phyloP scores from a whole-genome alignment of 2,797 vertebrate genomes.

The Anguilla anguilla region DNA sequence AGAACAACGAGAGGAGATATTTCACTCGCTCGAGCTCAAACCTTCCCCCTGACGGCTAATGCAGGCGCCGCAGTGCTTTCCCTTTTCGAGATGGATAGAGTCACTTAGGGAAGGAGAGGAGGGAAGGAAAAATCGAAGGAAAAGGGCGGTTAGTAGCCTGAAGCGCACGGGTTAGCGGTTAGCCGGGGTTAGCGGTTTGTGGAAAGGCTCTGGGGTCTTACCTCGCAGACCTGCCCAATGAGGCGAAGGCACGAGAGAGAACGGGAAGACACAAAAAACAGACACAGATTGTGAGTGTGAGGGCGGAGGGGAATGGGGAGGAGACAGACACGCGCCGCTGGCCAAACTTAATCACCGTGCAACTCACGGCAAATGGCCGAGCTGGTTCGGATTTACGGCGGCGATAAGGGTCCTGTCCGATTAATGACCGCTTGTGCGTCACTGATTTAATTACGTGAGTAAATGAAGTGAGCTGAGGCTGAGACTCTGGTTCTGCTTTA shows the following conservation, averaged over 20 bases:
- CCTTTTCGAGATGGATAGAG: slow-evolving; percentile 19
- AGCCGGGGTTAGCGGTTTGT: slow-evolving; percentile 64
- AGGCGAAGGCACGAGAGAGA: slow-evolving; percentile 79
- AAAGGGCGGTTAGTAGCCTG: slow-evolving; percentile 75
- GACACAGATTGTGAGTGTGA: slow-evolving; percentile 64
- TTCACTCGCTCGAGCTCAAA: not conserved
- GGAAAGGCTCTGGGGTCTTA: slow-evolving; percentile 77
- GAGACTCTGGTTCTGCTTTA: not conserved
- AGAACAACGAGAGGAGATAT: not conserved
- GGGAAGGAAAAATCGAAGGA: slow-evolving; percentile 22
- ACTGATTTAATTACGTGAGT: not conserved
- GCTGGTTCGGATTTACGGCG: not conserved
- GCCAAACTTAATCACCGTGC: not conserved
- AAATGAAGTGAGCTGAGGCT: not conserved
- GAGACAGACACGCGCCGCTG: not conserved
- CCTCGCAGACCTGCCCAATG: slow-evolving; percentile 95
- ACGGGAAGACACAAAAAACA: slow-evolving; percentile 70
- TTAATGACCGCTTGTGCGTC: not conserved
- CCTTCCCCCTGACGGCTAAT: not conserved
- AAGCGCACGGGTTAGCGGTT: slow-evolving; percentile 74
- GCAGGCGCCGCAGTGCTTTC: not conserved
- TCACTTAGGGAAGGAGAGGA: slow-evolving; percentile 25
- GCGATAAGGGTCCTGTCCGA: not conserved
- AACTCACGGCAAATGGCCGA: too few species aligned
- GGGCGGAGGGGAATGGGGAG: not conserved